Base-by-base conservation (phyloP, 2,888 invertebrate genomes). In the Entomobrya proxima region DNA sequence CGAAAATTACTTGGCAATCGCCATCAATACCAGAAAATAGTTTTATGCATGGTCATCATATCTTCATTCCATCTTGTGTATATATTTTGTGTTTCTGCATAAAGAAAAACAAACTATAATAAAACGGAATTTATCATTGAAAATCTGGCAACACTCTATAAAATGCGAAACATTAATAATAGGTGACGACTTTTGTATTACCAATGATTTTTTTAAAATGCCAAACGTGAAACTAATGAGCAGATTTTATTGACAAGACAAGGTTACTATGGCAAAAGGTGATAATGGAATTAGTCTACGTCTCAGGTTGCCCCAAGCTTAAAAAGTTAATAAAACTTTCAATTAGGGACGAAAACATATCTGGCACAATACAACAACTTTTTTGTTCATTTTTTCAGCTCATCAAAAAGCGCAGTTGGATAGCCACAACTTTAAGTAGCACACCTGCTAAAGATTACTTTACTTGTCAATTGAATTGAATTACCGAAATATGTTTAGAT, bases 1-100 rank as follows among this genome's bases (percentile, higher is more conserved):
- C n/a, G n/a, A n/a, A n/a, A n/a, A n/a, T n/a, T n/a, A n/a, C n/a
- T n/a, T n/a, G n/a, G n/a, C n/a, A n/a, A n/a, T n/a, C n/a, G n/a
- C n/a, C n/a, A n/a, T n/a, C n/a, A n/a, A n/a, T n/a, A n/a, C n/a
- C n/a, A 61, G 37, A 35, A 61, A 64, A 64, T 64, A 9, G 11
- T 18, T 64, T 64, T 64, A 37, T n/a, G 64, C n/a, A 64, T 64
- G 37, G 64, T 2, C 21, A 64, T 37, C 64, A 35, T 37, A 64
- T 13, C 64, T 37, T 27, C 15, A 47, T 9, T 47, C 47, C 15
- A n/a, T 47, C n/a, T 5, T 47, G 21, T 64, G 35, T 37, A 64
- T 64, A n/a, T 18, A 18, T 18, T 4, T 9, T n/a, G 50, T 50
- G 50, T 50, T 13, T 50, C n/a, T 13, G n/a, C 21, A 9, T 9